These are phyloP conservation scores for Lochmaea capreae DNA, from an alignment of 2,888 invertebrate species.

Conservation along the genomic window DNA sequence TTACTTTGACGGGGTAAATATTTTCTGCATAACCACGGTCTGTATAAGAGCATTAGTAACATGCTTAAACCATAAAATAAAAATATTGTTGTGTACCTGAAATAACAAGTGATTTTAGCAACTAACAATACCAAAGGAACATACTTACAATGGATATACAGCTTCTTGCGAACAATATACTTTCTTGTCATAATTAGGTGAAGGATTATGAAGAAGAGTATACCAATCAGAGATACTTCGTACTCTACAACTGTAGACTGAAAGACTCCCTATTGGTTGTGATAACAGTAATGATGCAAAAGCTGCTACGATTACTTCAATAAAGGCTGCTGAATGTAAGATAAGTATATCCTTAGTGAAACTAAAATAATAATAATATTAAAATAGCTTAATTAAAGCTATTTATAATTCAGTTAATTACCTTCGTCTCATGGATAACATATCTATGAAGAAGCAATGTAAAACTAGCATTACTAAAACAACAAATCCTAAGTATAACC, in stretches of 20 bases:
- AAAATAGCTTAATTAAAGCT: background rate
- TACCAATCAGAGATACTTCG: slow-evolving; percentile 95
- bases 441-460: slow-evolving; percentile 94
- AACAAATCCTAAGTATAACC: slow-evolving; percentile 96
- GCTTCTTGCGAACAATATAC: slow-evolving; percentile 97
- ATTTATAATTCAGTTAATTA: slow-evolving; percentile 56
- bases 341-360: slow-evolving; percentile 81
- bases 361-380: slow-evolving; percentile 58
- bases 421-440: slow-evolving; percentile 80
- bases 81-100: slow-evolving; percentile 92
- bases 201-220: slow-evolving; percentile 93
- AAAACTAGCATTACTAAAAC: slow-evolving; percentile 86
- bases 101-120: slow-evolving; percentile 11
- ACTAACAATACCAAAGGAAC: background rate
- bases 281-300: slow-evolving; percentile 82
- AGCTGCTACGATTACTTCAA: slow-evolving; percentile 84
- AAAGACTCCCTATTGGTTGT: slow-evolving; percentile 83
- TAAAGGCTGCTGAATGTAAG: slow-evolving; percentile 83
- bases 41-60: slow-evolving; percentile 80
- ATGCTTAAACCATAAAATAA: slow-evolving; percentile 89
- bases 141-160: slow-evolving; percentile 93
- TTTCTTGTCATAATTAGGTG: slow-evolving; percentile 88
- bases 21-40: slow-evolving; percentile 80
- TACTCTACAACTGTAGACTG: slow-evolving; percentile 82
- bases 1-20: slow-evolving; percentile 77